A percentile compares a stretch with the other conserved stretches of the same genome.
phyloP scores from a whole-genome alignment of 2,797 vertebrate species.

The Buphagus erythrorhynchus region DNA sequence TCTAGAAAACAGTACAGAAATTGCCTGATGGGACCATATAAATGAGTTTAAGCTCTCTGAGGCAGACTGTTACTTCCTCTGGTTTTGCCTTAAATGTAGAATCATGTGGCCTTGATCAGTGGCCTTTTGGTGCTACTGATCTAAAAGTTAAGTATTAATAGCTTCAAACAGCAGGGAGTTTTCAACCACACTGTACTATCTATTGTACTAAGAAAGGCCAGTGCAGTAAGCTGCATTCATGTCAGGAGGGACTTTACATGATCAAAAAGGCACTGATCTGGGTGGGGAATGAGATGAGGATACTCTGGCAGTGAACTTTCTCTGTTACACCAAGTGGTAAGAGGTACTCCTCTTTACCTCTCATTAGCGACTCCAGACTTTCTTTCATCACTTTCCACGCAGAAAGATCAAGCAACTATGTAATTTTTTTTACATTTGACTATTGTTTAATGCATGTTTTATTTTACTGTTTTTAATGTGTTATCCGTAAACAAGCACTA shows the following conservation, averaged over 20 bases:
- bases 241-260: not conserved
- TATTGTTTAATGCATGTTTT: not conserved
- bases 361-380: not conserved
- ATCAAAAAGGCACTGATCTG: not conserved
- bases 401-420: not conserved
- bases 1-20: not conserved
- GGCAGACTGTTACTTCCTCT: not conserved
- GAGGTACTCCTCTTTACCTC: not conserved
- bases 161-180: not conserved
- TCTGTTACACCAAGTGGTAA: not conserved
- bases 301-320: not conserved
- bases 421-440: not conserved
- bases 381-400: not conserved
- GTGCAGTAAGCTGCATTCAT: not conserved
- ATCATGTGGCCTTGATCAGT: not conserved
- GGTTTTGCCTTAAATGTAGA: not conserved
- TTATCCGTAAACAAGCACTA: slow-evolving; percentile 1
- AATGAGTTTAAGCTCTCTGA: not conserved
- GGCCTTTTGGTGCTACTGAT: not conserved
- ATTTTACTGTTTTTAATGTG: not conserved
- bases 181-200: not conserved
- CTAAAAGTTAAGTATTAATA: not conserved
- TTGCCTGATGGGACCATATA: not conserved
- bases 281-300: not conserved
- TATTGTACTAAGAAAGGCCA: not conserved